These are phyloP conservation scores for Microtus obscurus DNA, from an alignment of 2,797 vertebrate species.

Conservation along the genomic window DNA sequence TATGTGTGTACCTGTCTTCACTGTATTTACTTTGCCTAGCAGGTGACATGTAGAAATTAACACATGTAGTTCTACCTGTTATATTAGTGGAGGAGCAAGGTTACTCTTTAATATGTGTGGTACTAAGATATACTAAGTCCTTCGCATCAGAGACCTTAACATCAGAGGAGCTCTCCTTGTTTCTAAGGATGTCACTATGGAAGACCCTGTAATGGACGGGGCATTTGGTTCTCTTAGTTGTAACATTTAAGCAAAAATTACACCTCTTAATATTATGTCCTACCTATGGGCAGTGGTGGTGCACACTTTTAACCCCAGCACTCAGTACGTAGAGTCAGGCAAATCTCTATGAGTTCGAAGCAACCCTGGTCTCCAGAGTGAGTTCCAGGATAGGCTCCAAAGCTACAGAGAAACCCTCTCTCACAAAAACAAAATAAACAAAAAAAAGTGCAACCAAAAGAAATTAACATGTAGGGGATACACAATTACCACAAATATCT, in stretches of 20 bases:
- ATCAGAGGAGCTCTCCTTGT: background rate
- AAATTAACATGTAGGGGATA: background rate
- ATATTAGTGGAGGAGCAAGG: background rate
- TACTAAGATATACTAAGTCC: background rate
- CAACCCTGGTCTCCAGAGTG: no score
- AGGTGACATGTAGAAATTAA: background rate
- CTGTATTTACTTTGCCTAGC: background rate
- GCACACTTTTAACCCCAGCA: no score
- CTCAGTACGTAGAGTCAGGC: no score
- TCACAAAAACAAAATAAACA: no score
- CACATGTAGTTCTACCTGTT: background rate
- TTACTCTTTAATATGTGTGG: background rate
- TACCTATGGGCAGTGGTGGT: no score
- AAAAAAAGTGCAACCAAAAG: background rate
- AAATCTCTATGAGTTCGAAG: no score
- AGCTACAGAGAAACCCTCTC: no score
- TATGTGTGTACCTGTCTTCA: background rate
- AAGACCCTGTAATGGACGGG: rapidly evolving
- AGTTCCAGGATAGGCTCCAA: no score
- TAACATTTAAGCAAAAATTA: background rate
- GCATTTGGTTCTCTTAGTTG: background rate
- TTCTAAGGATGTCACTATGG: background rate
- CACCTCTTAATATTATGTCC: background rate
- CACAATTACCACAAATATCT: background rate
- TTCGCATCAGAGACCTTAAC: rapidly evolving